Evolutionary conservation across 2,888 invertebrate genomes (phyloP), one percentile per base, ranked within the genome.

Genomic region (Drosophila austrosaltans): DNA sequence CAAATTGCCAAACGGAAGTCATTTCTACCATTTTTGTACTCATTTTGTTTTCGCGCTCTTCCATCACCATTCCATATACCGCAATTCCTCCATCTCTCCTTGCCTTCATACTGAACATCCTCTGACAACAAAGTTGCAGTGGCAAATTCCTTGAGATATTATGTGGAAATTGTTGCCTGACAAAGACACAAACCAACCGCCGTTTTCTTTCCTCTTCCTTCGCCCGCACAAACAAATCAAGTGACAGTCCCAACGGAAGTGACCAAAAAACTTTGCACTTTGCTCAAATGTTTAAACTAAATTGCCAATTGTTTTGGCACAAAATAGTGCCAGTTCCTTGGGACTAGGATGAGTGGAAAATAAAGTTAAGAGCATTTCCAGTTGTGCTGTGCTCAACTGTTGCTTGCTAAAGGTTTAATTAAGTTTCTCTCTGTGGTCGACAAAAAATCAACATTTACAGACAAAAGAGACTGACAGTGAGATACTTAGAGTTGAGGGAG

Each of bases 11-110:
- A 69, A 54, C 83, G 83, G 83, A 84, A 89, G 83, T 84, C 83
- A 78, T 85, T 84, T 88, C 88, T 82, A 89, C 86, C 83, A 82
- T 89, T 84, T 71, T 88, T 83, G 85, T 89, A 87, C 82, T 84
- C 89, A 89, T 83, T 83, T 83, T 82, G 89, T 89, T 82, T 83
- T 75, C 81, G 78, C 89, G 61, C 59, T 22, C 60, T 63, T 32
- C 62, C 61, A 61, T 10, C 32, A 32, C 22, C 39, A 22, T 20
- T 36, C 53, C 63, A 32, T 32, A 5, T 6, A 16, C 16, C 12
- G n/a, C 36, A 16, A 30, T 36, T 25, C 53, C 22, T 44, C 32
- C 32, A 57, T 16, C 36, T 5, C 12, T 44, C 48, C 12, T 10
- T 10, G 6, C 5, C 32, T 2, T 22, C 22, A 10, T 7, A 22